A percentile compares a stretch with the other conserved stretches of the same genome.
phyloP scores from a whole-genome alignment of 1,140 invertebrate genomes.

The Dendrolimus punctatus region DNA sequence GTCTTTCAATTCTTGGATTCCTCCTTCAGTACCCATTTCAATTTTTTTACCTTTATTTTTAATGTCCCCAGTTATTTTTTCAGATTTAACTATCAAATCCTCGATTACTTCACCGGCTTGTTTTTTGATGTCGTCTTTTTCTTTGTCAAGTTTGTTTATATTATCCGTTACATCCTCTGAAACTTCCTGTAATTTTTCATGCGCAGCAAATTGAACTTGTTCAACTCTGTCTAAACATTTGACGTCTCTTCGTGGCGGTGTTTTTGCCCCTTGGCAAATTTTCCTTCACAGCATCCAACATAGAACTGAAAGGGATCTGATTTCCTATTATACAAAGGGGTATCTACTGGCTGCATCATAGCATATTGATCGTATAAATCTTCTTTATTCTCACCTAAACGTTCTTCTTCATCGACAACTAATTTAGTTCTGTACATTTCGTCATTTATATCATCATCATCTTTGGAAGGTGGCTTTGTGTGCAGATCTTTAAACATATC shows the following conservation, averaged over 20 bases:
- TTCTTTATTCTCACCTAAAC: slow-evolving; percentile 34
- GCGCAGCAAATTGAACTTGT: slow-evolving; percentile 44
- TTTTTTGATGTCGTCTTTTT: slow-evolving; percentile 44
- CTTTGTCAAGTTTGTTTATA: slow-evolving; percentile 39
- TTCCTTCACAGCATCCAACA: slow-evolving; percentile 49
- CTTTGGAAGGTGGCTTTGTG: slow-evolving; percentile 45
- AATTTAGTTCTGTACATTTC: slow-evolving; percentile 55
- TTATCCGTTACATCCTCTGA: slow-evolving; percentile 35
- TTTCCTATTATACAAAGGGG: slow-evolving; percentile 30
- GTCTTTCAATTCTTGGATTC: slow-evolving; percentile 23
- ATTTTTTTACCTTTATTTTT: slow-evolving; percentile 37
- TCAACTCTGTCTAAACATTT: slow-evolving; percentile 53
- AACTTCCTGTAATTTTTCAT: slow-evolving; percentile 46
- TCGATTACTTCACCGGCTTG: slow-evolving; percentile 33
- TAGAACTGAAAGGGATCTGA: slow-evolving; percentile 51
- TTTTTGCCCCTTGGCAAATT: slow-evolving; percentile 44
- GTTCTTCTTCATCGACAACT: slow-evolving; percentile 55
- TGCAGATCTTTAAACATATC: slow-evolving; percentile 67
- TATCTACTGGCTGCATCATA: slow-evolving; percentile 60
- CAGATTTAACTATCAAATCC: slow-evolving; percentile 31
- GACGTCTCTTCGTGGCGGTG: slow-evolving; percentile 61
- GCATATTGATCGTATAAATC: slow-evolving; percentile 59
- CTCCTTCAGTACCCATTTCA: slow-evolving; percentile 26
- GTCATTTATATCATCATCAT: slow-evolving; percentile 48
- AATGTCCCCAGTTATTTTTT: slow-evolving; percentile 34